Evolutionary conservation across 1,140 invertebrate genomes (phyloP).

Genomic region (Zaprionus ornatus): DNA sequence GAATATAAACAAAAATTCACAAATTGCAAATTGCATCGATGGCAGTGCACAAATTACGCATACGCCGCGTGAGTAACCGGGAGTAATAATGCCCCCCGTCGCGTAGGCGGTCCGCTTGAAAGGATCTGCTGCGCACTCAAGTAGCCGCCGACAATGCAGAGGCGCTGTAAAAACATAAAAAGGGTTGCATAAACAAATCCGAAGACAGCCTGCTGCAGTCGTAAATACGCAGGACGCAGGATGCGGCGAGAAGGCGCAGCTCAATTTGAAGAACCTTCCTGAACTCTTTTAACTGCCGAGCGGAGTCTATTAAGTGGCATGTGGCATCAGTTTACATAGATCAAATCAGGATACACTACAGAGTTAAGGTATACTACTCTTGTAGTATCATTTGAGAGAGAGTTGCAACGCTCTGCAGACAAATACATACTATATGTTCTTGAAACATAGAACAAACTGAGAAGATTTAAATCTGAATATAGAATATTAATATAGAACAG

Average conservation of each 20-base stretch:
- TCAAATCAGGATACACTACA: not conserved
- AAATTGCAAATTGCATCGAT: not conserved
- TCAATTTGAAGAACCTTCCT: not conserved
- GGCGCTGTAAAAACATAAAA: slow-evolving; percentile 58
- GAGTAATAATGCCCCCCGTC: slow-evolving; percentile 49
- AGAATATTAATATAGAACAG: too few relatives aligned
- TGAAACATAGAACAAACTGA: too few relatives aligned
- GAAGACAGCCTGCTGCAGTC: slow-evolving; percentile 34
- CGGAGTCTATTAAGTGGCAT: not conserved
- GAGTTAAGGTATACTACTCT: not conserved
- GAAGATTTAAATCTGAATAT: too few relatives aligned
- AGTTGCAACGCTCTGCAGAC: not conserved
- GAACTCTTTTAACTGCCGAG: not conserved
- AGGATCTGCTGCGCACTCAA: slow-evolving; percentile 57
- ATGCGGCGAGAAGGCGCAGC: slow-evolving; percentile 18
- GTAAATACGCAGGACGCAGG: slow-evolving; percentile 61
- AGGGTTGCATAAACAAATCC: slow-evolving; percentile 70
- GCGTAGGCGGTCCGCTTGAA: slow-evolving; percentile 52
- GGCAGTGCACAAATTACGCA: slow-evolving; percentile 68
- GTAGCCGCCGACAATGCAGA: slow-evolving; percentile 51
- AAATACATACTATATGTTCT: too few relatives aligned
- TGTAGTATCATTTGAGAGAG: not conserved
- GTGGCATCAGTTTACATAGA: not conserved
- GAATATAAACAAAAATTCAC: slow-evolving; percentile 22
- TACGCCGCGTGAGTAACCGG: slow-evolving; percentile 59